Base-by-base conservation (phyloP, 1,140 invertebrate species). In the Drosophila sp. region DNA sequence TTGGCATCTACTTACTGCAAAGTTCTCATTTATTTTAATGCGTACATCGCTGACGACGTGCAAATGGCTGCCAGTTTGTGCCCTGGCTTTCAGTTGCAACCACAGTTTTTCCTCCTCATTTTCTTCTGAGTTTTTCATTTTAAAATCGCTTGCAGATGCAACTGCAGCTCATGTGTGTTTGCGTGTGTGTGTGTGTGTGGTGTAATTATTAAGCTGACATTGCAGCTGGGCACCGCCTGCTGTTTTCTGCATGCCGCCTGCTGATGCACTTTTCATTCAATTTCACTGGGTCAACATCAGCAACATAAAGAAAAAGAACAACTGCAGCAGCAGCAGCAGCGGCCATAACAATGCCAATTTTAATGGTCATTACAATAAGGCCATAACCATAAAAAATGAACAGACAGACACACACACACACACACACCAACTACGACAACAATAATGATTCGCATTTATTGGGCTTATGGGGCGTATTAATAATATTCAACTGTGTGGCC, bases 1-100 rank as follows among this genome's bases (percentile, higher is more conserved):
- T 40, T 43, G 29, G 36, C 57, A 70, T 67, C 71, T 81, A 70
- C 82, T 87, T 79, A 87, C 77, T 72, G 82, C 75, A 76, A 77
- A 82, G 87, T 76, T 82, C 82, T 87, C 82, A 87, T 87, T 87
- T 87, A 87, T 87, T 89, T 87, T 87, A 87, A 87, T 87, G 82
- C 76, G 83, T 79, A 87, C 83, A 83, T 73, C 78, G 67, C 82
- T 86, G 82, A 86, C 82, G 82, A 86, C 78, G 82, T 87, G 82
- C 83, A 82, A 87, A 87, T 89, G 83, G 86, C 69, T 86, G 81
- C 58, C 78, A 84, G 81, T 73, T 83, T 84, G 53, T 29, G 48
- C 56, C 63, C 78, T 69, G 57, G 72, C 61, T 75, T 86, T 76
- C 66, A 63, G 48, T 53, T 70, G 57, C 29, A 36, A 66, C 18